phyloP scores from a whole-genome alignment of 2,888 invertebrate genomes.

The Parochlus steinenii region DNA sequence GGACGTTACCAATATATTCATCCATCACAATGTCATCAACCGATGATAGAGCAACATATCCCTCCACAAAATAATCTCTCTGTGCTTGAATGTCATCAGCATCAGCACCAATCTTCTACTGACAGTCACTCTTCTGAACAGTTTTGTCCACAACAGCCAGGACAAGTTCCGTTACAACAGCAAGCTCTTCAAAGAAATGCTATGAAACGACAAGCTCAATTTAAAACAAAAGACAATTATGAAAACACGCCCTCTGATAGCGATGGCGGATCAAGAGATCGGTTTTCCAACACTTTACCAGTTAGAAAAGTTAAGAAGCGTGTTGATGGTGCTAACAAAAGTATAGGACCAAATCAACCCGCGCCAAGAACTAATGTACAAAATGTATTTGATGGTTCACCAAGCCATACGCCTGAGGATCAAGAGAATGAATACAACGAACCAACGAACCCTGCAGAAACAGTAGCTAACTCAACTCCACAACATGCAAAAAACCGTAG shows the following conservation, averaged over 20 bases:
- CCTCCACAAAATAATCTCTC: conserved; percentile 16
- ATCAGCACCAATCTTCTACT: conserved; percentile 14
- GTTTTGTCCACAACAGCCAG: conserved; percentile 15
- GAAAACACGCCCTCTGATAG: conserved; percentile 37
- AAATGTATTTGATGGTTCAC: conserved; percentile 22
- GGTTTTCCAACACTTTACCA: conserved; percentile 37
- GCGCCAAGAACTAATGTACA: conserved; percentile 31
- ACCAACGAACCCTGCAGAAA: conserved; percentile 21
- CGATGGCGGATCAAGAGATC: conserved; percentile 25
- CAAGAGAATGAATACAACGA: conserved; percentile 24
- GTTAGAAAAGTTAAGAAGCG: conserved; percentile 39
- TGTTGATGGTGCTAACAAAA: conserved; percentile 32
- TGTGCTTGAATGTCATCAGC: conserved; percentile 17
- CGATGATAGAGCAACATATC: conserved; percentile 11
- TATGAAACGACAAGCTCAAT: conserved; percentile 25
- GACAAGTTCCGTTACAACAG: not conserved
- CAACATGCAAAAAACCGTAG: conserved; percentile 9
- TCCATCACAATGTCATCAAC: conserved; percentile 17
- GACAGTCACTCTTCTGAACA: conserved; percentile 19
- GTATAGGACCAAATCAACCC: conserved; percentile 23
- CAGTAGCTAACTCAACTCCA: conserved; percentile 4
- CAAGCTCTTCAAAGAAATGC: conserved; percentile 15
- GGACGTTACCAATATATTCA: conserved; percentile 27
- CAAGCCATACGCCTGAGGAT: conserved; percentile 15
- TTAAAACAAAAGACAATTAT: conserved; percentile 33